Percentiles rank a stretch among this genome's conserved stretches.
Conservation (phyloP, 2,888 invertebrate species). For the Ommatoiulus sabulosus region DNA sequence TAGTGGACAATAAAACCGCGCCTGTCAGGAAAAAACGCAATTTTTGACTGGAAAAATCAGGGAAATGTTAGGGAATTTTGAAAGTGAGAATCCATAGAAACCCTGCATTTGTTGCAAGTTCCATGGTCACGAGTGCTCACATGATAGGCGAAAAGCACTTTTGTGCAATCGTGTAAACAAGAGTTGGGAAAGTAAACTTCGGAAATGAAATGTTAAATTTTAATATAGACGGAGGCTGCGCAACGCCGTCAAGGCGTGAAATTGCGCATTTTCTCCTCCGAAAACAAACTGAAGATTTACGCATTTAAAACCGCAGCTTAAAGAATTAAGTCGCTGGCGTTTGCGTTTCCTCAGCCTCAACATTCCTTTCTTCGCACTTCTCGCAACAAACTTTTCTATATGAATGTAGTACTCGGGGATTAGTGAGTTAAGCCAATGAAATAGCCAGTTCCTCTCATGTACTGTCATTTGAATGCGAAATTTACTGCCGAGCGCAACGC, state of each 20-base stretch:
- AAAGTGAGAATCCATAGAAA: too few relatives aligned
- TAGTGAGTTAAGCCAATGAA: slow-evolving; percentile 16
- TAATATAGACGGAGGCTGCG: not conserved
- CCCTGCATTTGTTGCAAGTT: too few relatives aligned
- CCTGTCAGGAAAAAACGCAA: too few relatives aligned
- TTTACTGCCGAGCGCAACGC: not conserved
- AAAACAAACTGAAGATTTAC: slow-evolving; percentile 28
- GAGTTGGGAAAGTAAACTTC: not conserved
- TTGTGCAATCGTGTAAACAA: not conserved
- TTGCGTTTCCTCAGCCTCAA: not conserved
- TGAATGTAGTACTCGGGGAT: not conserved
- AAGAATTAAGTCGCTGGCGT: not conserved
- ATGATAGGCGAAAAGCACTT: too few relatives aligned
- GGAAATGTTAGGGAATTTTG: too few relatives aligned
- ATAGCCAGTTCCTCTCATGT: slow-evolving; percentile 10
- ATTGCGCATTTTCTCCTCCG: not conserved
- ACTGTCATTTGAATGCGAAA: slow-evolving; percentile 2
- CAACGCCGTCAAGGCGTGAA: not conserved
- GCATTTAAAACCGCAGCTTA: slow-evolving; percentile 10
- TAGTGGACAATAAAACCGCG: too few relatives aligned
- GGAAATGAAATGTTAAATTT: slow-evolving; percentile 7
- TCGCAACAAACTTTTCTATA: slow-evolving; percentile 7
- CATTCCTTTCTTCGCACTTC: not conserved
- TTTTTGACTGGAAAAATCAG: too few relatives aligned
- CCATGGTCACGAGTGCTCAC: too few relatives aligned